Conservation (phyloP, 2,888 invertebrate species). For the Melanotus villosus region DNA sequence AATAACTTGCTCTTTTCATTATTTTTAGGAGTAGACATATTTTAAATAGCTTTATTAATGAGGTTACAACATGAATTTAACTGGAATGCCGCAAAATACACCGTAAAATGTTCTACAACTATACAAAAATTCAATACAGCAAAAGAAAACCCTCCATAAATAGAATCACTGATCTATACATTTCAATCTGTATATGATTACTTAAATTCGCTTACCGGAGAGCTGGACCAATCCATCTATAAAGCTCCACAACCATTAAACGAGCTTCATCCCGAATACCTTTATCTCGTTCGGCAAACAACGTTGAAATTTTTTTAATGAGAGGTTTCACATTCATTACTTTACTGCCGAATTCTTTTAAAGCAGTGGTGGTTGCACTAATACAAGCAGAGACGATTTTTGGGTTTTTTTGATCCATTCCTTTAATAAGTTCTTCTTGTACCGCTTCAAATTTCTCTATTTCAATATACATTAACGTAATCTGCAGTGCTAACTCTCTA, state of each 20-base stretch:
- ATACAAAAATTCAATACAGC: too few relatives aligned
- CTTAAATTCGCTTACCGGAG: constrained; percentile 58
- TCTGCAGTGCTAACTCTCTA: constrained; percentile 90
- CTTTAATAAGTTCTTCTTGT: constrained; percentile 92
- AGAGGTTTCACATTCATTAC: constrained; percentile 90
- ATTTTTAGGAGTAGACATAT: too few relatives aligned
- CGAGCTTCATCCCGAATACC: constrained; percentile 93
- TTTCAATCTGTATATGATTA: too few relatives aligned
- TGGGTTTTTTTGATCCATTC: constrained; percentile 96
- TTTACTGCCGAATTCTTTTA: constrained; percentile 94
- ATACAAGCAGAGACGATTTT: constrained; percentile 93
- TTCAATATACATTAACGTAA: constrained; percentile 94
- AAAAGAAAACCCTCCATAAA: too few relatives aligned
- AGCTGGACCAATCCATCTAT: constrained; percentile 74
- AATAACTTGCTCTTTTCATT: too few relatives aligned
- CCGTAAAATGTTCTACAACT: too few relatives aligned
- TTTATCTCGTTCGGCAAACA: constrained; percentile 94
- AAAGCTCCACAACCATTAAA: constrained; percentile 91
- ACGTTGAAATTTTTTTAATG: constrained; percentile 87
- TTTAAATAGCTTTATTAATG: too few relatives aligned
- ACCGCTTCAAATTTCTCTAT: constrained; percentile 95
- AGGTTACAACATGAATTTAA: too few relatives aligned
- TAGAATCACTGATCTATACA: too few relatives aligned
- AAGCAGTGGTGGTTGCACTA: constrained; percentile 79
- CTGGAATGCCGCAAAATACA: too few relatives aligned